These are phyloP conservation scores for Clitarchus hookeri DNA, from an alignment of 2,888 invertebrate species.

Conservation along the genomic window DNA sequence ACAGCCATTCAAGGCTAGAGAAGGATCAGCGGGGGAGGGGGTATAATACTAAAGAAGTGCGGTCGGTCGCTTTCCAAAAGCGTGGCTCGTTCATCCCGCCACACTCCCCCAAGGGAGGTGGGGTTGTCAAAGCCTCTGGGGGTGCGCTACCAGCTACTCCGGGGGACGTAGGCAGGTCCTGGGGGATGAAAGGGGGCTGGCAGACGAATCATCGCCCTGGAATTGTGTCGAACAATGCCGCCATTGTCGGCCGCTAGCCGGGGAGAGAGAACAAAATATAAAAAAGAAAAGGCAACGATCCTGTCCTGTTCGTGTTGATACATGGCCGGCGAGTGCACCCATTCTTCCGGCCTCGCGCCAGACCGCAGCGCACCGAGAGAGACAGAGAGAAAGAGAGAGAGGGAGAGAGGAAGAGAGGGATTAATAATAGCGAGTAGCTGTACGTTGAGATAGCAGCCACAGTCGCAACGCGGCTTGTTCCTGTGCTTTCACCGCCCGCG, in stretches of 20 bases:
- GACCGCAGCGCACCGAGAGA: too few relatives aligned
- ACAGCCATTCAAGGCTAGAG: too few relatives aligned
- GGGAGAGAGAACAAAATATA: not conserved
- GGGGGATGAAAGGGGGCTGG: not conserved
- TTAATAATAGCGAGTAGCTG: not conserved
- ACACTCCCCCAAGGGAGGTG: not conserved
- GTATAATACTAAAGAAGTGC: too few relatives aligned
- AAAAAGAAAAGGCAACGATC: not conserved
- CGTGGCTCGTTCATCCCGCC: too few relatives aligned
- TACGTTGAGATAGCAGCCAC: too few relatives aligned
- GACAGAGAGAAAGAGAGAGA: not conserved
- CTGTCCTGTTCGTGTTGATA: not conserved
- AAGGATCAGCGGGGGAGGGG: too few relatives aligned
- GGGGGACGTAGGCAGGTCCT: not conserved
- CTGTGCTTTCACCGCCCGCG: not conserved
- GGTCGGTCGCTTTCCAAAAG: too few relatives aligned
- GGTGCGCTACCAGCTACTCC: too few relatives aligned
- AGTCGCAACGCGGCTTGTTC: not conserved
- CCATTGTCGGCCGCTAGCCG: not conserved
- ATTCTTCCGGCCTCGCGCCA: not conserved
- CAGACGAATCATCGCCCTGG: conserved; percentile 14
- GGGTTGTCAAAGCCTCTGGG: too few relatives aligned
- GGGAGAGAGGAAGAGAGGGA: not conserved
- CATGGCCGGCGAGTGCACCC: not conserved
- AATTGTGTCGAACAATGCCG: conserved; percentile 14